Conservation (phyloP, 2,797 vertebrate species). For the Mastacembelus armatus region DNA sequence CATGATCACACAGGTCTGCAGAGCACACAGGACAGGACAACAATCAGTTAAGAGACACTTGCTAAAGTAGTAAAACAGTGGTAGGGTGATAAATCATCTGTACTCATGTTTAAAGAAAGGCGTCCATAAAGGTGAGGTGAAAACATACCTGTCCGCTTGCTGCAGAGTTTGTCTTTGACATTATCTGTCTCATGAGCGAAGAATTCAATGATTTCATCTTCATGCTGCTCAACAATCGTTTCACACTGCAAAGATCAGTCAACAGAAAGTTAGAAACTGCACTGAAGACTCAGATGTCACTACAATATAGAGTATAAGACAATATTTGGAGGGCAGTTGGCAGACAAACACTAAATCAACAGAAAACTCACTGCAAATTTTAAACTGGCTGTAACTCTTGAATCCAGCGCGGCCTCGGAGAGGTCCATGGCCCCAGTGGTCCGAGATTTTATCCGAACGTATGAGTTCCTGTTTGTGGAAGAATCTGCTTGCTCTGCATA, state of each 20-base stretch:
- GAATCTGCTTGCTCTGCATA: slow-evolving; percentile 89
- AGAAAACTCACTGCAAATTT: slow-evolving; percentile 88
- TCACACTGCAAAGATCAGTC: slow-evolving; percentile 87
- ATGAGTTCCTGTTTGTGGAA: slow-evolving; percentile 88
- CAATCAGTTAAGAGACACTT: background rate
- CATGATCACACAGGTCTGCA: slow-evolving; percentile 95
- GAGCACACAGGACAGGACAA: slow-evolving; percentile 10
- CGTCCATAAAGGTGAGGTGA: background rate
- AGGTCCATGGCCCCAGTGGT: slow-evolving; percentile 88
- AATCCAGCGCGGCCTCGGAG: slow-evolving; percentile 87
- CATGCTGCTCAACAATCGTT: slow-evolving; percentile 93
- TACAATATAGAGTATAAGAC: background rate
- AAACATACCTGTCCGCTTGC: slow-evolving; percentile 91
- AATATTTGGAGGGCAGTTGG: background rate
- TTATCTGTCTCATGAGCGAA: slow-evolving; percentile 92
- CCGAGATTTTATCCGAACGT: slow-evolving; percentile 86
- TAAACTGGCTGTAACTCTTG: slow-evolving; percentile 88
- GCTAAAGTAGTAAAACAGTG: background rate
- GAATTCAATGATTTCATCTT: slow-evolving; percentile 96
- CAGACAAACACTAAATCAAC: background rate
- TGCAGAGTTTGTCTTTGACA: slow-evolving; percentile 96
- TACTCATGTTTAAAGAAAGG: background rate
- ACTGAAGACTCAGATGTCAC: no score
- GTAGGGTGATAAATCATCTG: background rate
- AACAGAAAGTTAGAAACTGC: background rate